A percentile compares a stretch with the other conserved stretches of the same genome.
phyloP scores from a whole-genome alignment of 1,140 invertebrate species.

The Meloidogyne exigua region DNA sequence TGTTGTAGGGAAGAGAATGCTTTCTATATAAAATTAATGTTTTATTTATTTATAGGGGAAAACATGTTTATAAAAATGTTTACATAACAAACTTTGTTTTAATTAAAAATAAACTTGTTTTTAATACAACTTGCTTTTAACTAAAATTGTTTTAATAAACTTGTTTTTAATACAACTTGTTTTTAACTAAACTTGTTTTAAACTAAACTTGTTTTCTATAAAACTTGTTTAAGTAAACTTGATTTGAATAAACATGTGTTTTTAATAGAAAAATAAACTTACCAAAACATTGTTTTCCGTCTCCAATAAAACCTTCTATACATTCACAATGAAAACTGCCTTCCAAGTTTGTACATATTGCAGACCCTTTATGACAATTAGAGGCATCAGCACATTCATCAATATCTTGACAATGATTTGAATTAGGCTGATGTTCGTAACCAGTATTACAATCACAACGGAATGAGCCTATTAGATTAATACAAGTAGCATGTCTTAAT shows the following conservation, averaged over 20 bases:
- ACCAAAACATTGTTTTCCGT: constrained; percentile 50
- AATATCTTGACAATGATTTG: constrained; percentile 38
- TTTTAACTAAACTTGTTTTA: not conserved
- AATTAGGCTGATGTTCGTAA: constrained; percentile 29
- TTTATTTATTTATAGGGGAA: not conserved
- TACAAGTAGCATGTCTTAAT: constrained; percentile 31
- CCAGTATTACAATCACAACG: constrained; percentile 41
- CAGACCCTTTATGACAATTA: constrained; percentile 38
- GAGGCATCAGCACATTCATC: constrained; percentile 40
- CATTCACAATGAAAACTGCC: constrained; percentile 50
- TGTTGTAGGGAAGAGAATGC: constrained; percentile 27
- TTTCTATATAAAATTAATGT: constrained; percentile 21
- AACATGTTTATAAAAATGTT: not conserved
- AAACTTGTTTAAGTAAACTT: constrained; percentile 5
- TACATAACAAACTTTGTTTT: not conserved
- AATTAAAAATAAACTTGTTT: not conserved
- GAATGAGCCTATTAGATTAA: constrained; percentile 40
- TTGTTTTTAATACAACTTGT: constrained; percentile 4
- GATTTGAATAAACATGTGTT: not conserved
- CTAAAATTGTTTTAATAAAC: not conserved
- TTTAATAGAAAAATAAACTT: constrained; percentile 7
- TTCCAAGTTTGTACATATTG: constrained; percentile 46
- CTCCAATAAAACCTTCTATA: constrained; percentile 47
- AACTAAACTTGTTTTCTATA: not conserved
- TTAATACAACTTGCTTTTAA: not conserved